These are phyloP conservation scores for Dromas ardeola DNA, from an alignment of 2,113 vertebrate genomes.

Conservation along the genomic window DNA sequence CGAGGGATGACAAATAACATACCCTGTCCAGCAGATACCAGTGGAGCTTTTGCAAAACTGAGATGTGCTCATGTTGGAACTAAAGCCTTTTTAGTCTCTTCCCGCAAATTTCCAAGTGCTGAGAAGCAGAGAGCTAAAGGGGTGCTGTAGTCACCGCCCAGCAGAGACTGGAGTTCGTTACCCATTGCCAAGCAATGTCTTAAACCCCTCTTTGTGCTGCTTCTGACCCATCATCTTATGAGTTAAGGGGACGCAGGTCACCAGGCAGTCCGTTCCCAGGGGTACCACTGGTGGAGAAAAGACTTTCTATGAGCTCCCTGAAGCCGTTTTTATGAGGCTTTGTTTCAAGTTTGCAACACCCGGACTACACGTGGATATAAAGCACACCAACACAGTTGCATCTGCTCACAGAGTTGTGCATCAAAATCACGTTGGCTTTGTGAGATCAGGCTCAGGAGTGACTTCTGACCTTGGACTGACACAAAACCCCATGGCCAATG, in stretches of 20 bases:
- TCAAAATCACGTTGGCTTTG: fast-evolving
- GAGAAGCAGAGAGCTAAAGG: neutral
- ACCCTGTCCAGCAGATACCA: neutral
- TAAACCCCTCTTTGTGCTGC: too few relatives aligned
- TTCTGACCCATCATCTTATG: neutral
- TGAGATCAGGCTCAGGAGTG: neutral
- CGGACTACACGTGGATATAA: fast-evolving
- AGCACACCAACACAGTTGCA: neutral
- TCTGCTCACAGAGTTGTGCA: neutral
- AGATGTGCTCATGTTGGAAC: fast-evolving
- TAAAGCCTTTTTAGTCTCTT: neutral
- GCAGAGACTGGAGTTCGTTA: neutral
- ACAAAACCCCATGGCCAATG: fast-evolving
- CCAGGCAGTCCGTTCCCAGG: neutral
- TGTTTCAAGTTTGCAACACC: neutral
- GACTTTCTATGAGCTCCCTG: neutral
- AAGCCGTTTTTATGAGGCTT: neutral
- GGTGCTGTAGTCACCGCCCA: neutral
- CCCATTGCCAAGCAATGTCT: neutral
- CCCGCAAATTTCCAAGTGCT: neutral
- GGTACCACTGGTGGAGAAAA: neutral
- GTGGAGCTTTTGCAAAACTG: neutral
- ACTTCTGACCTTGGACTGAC: neutral
- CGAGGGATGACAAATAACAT: neutral
- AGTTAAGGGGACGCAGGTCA: too few relatives aligned